Evolutionary conservation across 53 echinoderm and acorn worm species (phyloP).

Genomic region (Holothuria scabra): DNA sequence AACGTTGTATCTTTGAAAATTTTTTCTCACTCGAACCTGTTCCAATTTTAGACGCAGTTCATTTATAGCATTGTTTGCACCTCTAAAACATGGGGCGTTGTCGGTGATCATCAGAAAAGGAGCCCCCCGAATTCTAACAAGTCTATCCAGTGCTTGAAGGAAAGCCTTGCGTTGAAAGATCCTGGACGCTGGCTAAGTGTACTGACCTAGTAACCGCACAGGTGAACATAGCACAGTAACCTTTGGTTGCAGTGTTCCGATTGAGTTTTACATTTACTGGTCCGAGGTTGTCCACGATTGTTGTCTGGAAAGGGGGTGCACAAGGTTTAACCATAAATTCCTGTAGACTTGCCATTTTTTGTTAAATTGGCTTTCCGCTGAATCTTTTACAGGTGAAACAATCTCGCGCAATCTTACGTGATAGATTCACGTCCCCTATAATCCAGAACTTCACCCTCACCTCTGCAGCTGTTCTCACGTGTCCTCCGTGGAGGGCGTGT

Average conservation of each 20-base stretch:
- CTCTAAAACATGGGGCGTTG: conserved; percentile 75
- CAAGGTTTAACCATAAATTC: no score
- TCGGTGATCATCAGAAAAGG: conserved; percentile 64
- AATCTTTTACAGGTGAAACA: no score
- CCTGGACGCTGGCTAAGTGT: conserved; percentile 69
- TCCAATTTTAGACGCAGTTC: conserved; percentile 67
- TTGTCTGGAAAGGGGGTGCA: no score
- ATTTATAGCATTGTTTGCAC: conserved; percentile 71
- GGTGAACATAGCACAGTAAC: conserved; percentile 63
- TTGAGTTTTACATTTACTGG: conserved; percentile 64
- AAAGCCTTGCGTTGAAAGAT: conserved; percentile 70
- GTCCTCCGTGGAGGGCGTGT: no score
- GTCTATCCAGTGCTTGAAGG: conserved; percentile 72
- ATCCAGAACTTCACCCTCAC: no score
- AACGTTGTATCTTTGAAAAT: conserved; percentile 59
- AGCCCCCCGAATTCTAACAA: conserved; percentile 66
- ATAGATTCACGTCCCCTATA: no score
- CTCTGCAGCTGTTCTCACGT: no score
- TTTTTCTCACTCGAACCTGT: conserved; percentile 52
- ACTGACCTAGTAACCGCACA: conserved; percentile 72
- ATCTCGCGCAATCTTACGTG: no score
- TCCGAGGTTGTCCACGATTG: no score
- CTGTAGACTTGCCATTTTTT: no score
- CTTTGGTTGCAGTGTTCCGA: conserved; percentile 49
- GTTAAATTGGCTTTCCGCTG: conserved; percentile 52